These are phyloP conservation scores for Myotis vivesi DNA, from an alignment of 2,797 vertebrate species.

Conservation along the genomic window DNA sequence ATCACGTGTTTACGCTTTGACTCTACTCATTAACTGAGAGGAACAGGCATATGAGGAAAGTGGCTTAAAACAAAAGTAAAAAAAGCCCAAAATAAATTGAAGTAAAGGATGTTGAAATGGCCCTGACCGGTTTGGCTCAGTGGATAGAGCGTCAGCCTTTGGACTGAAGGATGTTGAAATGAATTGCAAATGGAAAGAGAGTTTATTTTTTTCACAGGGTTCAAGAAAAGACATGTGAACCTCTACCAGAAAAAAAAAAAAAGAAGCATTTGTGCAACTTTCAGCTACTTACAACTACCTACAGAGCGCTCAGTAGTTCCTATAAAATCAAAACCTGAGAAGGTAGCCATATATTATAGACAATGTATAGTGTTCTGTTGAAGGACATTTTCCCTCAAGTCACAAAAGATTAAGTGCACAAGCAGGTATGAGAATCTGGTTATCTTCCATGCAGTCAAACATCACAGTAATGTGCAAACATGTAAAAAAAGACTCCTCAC, in stretches of 20 bases:
- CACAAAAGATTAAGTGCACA: neutral
- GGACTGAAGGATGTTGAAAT: neutral
- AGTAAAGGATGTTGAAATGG: neutral
- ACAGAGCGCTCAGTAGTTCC: neutral
- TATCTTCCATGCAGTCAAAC: neutral
- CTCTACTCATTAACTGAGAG: neutral
- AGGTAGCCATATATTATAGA: neutral
- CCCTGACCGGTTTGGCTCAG: too few relatives aligned
- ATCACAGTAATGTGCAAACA: neutral
- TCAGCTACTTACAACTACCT: neutral
- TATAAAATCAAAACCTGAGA: neutral
- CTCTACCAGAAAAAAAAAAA: neutral
- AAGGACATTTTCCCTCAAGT: neutral
- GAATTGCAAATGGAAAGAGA: neutral
- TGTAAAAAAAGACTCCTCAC: neutral
- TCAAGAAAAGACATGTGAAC: neutral
- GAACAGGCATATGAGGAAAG: neutral
- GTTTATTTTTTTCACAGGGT: neutral
- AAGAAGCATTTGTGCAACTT: neutral
- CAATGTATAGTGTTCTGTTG: accelerated
- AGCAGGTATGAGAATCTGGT: neutral
- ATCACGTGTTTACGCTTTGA: neutral
- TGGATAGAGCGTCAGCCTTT: too few relatives aligned
- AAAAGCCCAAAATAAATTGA: neutral
- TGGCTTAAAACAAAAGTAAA: neutral